A percentile compares a stretch with the other conserved stretches of the same genome.
These are phyloP conservation scores for Smithornis capensis DNA, from an alignment of 2,113 vertebrate genomes.

Conservation along the genomic window DNA sequence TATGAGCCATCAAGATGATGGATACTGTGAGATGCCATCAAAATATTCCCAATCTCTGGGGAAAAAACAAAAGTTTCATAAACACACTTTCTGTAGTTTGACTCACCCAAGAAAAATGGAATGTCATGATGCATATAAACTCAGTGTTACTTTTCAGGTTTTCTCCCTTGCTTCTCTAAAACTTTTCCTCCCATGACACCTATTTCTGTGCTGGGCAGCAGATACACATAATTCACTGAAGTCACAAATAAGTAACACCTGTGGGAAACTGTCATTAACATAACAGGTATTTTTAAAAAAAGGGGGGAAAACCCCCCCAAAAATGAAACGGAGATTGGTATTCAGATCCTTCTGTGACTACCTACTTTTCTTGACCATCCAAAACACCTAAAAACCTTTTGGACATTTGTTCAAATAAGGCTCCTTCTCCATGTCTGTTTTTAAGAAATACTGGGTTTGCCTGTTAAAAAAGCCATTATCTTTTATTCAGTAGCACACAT, in stretches of 20 bases:
- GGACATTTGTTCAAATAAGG: neutral
- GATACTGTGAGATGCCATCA: neutral
- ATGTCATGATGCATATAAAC: neutral
- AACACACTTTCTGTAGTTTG: neutral
- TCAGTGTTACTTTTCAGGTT: neutral
- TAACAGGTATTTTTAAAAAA: neutral
- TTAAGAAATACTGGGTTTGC: neutral
- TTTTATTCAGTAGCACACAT: neutral
- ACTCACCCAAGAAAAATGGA: neutral
- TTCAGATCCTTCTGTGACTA: neutral
- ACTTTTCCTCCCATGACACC: neutral
- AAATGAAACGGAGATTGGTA: neutral
- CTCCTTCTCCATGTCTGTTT: neutral
- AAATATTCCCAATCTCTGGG: neutral
- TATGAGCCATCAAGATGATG: neutral
- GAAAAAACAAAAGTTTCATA: neutral
- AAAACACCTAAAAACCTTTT: neutral
- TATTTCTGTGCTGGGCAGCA: neutral
- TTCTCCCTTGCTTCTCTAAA: neutral
- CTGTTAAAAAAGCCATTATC: neutral
- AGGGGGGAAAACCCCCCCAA: neutral
- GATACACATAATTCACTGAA: neutral
- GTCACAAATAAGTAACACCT: neutral
- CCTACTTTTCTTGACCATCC: neutral
- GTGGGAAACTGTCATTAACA: neutral